Conservation (phyloP, 2,113 vertebrate species). For the Ariopsis seemanni region DNA sequence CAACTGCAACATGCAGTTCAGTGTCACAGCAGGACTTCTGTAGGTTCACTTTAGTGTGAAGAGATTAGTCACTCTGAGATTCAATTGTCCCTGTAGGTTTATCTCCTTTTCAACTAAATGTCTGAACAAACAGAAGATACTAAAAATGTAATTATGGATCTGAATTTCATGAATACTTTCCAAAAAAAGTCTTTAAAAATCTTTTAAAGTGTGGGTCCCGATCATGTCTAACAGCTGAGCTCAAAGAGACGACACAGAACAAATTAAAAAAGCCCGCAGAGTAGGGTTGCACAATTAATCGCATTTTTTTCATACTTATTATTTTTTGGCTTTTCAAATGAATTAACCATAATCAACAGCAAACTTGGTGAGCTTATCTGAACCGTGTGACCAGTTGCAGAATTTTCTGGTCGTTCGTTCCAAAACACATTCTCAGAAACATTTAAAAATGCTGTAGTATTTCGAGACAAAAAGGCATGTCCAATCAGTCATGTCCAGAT, state of each 20-base stretch:
- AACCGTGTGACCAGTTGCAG: too few relatives aligned
- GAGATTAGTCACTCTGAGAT: background rate
- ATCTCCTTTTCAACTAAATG: background rate
- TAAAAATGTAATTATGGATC: background rate
- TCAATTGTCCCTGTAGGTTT: background rate
- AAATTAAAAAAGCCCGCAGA: background rate
- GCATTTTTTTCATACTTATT: background rate
- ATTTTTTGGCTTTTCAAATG: background rate
- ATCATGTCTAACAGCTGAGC: background rate
- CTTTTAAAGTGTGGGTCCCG: background rate
- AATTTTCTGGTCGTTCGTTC: too few relatives aligned
- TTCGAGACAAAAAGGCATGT: too few relatives aligned
- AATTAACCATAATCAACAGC: background rate
- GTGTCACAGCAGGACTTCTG: background rate
- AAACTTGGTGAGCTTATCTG: background rate
- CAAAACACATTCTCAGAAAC: too few relatives aligned
- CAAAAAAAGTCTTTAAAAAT: background rate
- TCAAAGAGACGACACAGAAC: background rate
- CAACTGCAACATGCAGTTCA: background rate
- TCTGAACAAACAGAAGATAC: background rate
- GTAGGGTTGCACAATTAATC: background rate
- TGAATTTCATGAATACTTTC: background rate
- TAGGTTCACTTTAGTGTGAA: background rate
- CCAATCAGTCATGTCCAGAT: too few relatives aligned
- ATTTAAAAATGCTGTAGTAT: too few relatives aligned